These are phyloP conservation scores for Megatriorchis doriae DNA, from an alignment of 2,113 vertebrate genomes.

Conservation along the genomic window DNA sequence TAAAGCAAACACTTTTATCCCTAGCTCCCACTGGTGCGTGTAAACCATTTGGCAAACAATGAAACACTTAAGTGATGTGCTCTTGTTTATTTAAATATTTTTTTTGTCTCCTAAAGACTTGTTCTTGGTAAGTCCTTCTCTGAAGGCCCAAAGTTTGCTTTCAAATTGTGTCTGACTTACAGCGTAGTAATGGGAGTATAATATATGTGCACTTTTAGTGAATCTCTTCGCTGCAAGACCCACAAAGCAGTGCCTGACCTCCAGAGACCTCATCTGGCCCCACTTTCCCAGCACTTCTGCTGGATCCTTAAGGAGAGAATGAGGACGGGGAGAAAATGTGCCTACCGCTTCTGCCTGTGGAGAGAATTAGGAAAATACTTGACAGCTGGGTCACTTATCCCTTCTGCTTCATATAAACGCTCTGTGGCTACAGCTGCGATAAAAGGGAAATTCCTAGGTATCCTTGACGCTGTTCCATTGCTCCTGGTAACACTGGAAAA, in stretches of 20 bases:
- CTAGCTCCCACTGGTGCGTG: background rate
- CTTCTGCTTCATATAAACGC: background rate
- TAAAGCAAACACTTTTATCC: background rate
- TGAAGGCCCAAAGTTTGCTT: background rate
- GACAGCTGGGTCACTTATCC: background rate
- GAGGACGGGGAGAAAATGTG: background rate
- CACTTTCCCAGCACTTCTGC: background rate
- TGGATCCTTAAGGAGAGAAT: background rate
- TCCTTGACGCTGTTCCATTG: constrained; percentile 4
- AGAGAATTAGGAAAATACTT: constrained; percentile 25
- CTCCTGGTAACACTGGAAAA: background rate
- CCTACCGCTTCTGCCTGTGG: background rate
- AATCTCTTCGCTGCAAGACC: background rate
- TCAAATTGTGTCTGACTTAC: background rate
- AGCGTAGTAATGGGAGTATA: background rate
- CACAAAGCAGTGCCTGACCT: background rate
- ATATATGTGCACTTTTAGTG: background rate
- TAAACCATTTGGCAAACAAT: background rate
- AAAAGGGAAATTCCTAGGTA: constrained; percentile 22
- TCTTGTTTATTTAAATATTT: background rate
- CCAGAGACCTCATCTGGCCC: background rate
- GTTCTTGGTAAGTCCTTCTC: background rate
- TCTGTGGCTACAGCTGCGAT: background rate
- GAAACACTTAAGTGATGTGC: background rate
- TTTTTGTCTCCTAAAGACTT: background rate